Evolutionary conservation across 2,113 vertebrate genomes (phyloP).

Genomic region (Gila orcuttii): DNA sequence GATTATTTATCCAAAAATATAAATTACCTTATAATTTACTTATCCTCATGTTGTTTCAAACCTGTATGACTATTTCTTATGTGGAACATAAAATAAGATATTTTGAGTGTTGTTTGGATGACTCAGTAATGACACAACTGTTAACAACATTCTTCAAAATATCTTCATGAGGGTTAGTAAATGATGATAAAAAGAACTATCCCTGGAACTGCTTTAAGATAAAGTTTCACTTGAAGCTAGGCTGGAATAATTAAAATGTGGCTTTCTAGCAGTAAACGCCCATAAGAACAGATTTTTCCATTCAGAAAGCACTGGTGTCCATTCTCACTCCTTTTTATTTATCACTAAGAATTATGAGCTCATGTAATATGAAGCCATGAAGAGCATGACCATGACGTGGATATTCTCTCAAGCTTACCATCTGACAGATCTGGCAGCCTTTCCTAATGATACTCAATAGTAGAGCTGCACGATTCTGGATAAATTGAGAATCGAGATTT

Average conservation of each 20-base stretch:
- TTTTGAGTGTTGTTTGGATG: neutral
- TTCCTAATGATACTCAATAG: neutral
- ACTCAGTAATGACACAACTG: neutral
- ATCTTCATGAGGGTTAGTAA: neutral
- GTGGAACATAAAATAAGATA: neutral
- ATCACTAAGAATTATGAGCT: conserved; percentile 5
- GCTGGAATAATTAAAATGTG: neutral
- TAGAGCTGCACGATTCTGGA: no score
- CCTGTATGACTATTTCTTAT: neutral
- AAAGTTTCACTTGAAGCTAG: neutral
- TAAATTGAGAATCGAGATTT: no score
- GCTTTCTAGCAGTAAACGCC: neutral
- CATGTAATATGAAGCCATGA: neutral
- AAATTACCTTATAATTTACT: neutral
- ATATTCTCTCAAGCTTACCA: neutral
- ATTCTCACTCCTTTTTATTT: neutral
- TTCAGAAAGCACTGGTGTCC: neutral
- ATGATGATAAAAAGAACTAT: neutral
- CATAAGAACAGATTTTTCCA: neutral
- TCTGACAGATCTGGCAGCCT: neutral
- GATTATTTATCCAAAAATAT: neutral
- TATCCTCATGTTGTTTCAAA: neutral
- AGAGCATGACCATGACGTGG: neutral
- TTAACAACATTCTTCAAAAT: neutral
- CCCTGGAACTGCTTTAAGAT: neutral